Conservation (phyloP, 2,797 vertebrate genomes). For the Clarias platycephalus region DNA sequence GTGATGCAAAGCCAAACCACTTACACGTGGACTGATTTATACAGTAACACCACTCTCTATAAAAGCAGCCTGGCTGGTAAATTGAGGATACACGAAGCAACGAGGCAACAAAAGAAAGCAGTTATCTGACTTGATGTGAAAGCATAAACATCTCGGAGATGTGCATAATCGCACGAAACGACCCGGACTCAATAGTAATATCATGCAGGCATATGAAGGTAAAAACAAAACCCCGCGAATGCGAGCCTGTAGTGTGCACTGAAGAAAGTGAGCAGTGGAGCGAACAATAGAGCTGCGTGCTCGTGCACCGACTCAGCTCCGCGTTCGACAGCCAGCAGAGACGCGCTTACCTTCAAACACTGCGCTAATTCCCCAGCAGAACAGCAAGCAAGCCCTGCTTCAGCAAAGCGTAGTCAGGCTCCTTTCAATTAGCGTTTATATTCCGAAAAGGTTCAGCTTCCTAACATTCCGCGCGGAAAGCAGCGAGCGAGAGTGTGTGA, state of each 20-base stretch:
- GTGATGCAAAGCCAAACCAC: slow-evolving; percentile 35
- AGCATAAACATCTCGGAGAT: background rate
- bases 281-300: slow-evolving; percentile 75
- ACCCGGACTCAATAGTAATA: background rate
- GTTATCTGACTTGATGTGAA: background rate
- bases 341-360: slow-evolving; percentile 61
- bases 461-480: slow-evolving; percentile 58
- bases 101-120: slow-evolving; percentile 28
- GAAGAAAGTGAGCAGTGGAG: slow-evolving; percentile 56
- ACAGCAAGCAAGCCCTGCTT: slow-evolving; percentile 46
- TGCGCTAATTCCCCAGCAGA: slow-evolving; percentile 38
- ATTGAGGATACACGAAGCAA: background rate
- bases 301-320: slow-evolving; percentile 54
- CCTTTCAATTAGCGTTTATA: slow-evolving; percentile 65
- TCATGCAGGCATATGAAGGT: background rate
- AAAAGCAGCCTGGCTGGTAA: background rate
- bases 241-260: background rate
- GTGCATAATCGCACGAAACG: background rate
- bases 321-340: background rate
- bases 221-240: background rate
- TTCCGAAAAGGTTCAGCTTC: slow-evolving; percentile 73
- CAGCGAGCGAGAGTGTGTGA: slow-evolving; percentile 61
- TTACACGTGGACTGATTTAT: slow-evolving; percentile 13
- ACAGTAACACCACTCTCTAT: background rate
- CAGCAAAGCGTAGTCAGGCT: slow-evolving; percentile 5